Evolutionary conservation across 2,888 invertebrate genomes (phyloP), one percentile per base, ranked within the genome.

Genomic region (Acronicta aceris): DNA sequence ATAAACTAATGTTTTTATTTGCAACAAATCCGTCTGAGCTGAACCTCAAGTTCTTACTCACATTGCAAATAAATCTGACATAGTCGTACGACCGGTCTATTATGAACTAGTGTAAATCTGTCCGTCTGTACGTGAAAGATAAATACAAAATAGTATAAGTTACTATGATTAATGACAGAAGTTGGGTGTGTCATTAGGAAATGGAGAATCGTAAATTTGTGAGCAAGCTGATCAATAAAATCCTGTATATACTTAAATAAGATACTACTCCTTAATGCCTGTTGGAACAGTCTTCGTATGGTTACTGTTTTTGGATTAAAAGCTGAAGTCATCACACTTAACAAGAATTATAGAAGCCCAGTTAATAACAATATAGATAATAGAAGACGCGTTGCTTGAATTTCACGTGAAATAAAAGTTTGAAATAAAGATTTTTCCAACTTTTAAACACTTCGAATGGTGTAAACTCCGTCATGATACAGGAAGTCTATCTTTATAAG

Each of bases 81-180:
- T 81, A 88, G 86, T 79, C 82, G 81, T 64, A 72, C 61, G 81
- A 89, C 90, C 88, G 86, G 90, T 89, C 82, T 78, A 59, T 68
- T 62, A 71, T 56, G 58, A 55, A 59, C 49, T 62, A 62, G 62
- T 65, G 73, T 73, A 65, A 71, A 62, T 70, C 57, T 75, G 59
- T 76, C 71, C 53, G 68, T 74, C 66, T 54, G 58, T 57, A 68
- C 56, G 40, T 42, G 64, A 68, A 74, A 70, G 67, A 69, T 70
- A 65, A 64, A 72, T 64, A 63, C 40, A 63, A 59, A 68, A 57
- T 57, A 25, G 41, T 59, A 68, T 46, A 36, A n/a, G 33, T 48
- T 55, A 49, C 25, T 59, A 52, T 73, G 59, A 71, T 68, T 52
- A 53, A 71, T 47, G 49, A 53, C 10, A 59, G 36, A 38, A 54